Base-by-base conservation (phyloP, 2,888 invertebrate genomes). In the Sminthurides aquaticus region DNA sequence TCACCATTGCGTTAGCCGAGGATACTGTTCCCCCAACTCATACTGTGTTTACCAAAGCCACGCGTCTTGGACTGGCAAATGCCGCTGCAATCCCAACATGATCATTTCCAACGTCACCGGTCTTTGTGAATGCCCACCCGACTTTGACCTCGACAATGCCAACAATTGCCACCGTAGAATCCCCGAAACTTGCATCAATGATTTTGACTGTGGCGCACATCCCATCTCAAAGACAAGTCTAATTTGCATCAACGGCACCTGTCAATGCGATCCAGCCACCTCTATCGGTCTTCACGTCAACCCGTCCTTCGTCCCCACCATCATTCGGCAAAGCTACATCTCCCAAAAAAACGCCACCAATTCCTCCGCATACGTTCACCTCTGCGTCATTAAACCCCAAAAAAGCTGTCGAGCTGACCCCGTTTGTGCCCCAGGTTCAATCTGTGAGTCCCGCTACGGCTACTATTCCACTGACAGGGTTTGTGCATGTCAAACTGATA, bases 91-190 rank as follows among this genome's bases (percentile, higher is more conserved):
- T 52, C 52, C 52, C 8, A 34, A 34, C 43, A 34, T 34, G 22
- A 20, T 52, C 5, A 22, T 52, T 8, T 52, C 52, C 52, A 52
- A 52, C 52, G 22, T 52, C 52, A 52, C 52, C 20, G 52, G 52
- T 22, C 52, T 52, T 52, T 52, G 52, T 22, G 52, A 52, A 52
- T 52, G 52, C 52, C 52, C 52, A 8, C 20, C 52, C 5, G 22
- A 20, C 52, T n/a, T n/a, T n/a, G 5, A 52, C 5, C 15, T 52
- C 11, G 22, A 15, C 20, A 5, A 5, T 8, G 20, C 5, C 20
- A 20, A 20, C 20, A 15, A 52, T 8, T 52, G 52, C 22, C 20
- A 18, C 5, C 5, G 5, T 5, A 52, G 18, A 8, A 22, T 52
- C 5, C 52, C 52, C 5, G 20, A 8, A 8, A 20, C 15, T 52